Evolutionary conservation across 2,888 invertebrate genomes (phyloP), one percentile per base, ranked within the genome.

Genomic region (Diaphora mendica): DNA sequence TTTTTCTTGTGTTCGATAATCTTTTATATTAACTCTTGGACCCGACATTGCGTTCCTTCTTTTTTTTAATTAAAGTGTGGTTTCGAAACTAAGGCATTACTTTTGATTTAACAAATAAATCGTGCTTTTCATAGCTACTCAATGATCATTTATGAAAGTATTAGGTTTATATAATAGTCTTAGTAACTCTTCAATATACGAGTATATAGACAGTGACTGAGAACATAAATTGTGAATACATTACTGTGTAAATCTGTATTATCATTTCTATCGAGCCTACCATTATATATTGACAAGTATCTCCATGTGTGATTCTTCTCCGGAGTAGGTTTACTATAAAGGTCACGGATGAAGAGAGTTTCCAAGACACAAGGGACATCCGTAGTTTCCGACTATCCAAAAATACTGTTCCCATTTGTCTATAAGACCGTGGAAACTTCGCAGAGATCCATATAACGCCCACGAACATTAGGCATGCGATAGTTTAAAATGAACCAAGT

Each of bases 1-100:
- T 48, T n/a, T 87, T 84, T 82, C 59, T 83, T 85, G 77, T 78
- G 78, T 84, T 85, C 82, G 76, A 85, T 87, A 78, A 83, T 79
- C 77, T 81, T 80, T 79, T 82, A 77, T 77, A 77, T 44, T 75
- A 72, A 77, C 76, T 76, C 68, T 64, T 55, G 77, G 70, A 73
- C 69, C 73, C 76, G n/a, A 75, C 42, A 74, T 72, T 72, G 65
- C 35, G 68, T 35, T 30, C 39, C 59, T 8, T 73, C 68, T 64
- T 42, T 44, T 74, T 82, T 76, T 77, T 81, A 76, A 78, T 83
- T 77, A 75, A 79, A 65, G 70, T 76, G 11, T 64, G 55, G 48
- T 20, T 66, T 62, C n/a, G 62, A n/a, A 65, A 42, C 3, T 42
- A 30, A 44, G 44, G 30, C 30, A 20, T 7, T 48, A 11, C 26